A percentile compares a stretch with the other conserved stretches of the same genome.
These are phyloP conservation scores for Drosophila rubida DNA, from an alignment of 2,888 invertebrate species.

Conservation along the genomic window DNA sequence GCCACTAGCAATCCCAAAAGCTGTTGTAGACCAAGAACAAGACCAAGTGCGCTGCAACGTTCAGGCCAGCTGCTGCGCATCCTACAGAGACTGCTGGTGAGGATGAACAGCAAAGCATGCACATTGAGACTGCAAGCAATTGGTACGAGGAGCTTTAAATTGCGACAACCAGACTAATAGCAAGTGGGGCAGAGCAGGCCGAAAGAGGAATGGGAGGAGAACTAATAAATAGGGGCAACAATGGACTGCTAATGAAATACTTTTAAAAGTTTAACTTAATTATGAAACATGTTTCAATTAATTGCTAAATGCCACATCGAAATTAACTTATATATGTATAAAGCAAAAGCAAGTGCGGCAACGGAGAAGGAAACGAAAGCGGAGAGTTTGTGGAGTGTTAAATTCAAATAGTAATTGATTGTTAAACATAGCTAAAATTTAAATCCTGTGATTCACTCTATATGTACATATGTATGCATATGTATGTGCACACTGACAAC, in stretches of 20 bases:
- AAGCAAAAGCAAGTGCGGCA: constrained; percentile 47
- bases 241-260: constrained; percentile 80
- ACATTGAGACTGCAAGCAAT: constrained; percentile 33
- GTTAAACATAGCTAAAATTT: constrained; percentile 76
- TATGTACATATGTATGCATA: constrained; percentile 58
- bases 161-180: constrained; percentile 33
- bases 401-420: constrained; percentile 75
- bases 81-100: constrained; percentile 38
- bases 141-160: constrained; percentile 36
- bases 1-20: constrained; percentile 16
- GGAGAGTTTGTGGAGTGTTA: constrained; percentile 41
- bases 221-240: constrained; percentile 70
- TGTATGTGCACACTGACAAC: constrained; percentile 22
- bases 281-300: constrained; percentile 71
- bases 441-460: constrained; percentile 80
- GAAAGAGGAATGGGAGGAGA: constrained; percentile 27
- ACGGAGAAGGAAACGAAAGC: constrained; percentile 20
- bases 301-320: constrained; percentile 75
- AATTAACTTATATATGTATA: constrained; percentile 67
- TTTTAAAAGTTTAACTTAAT: constrained; percentile 65
- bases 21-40: constrained; percentile 5
- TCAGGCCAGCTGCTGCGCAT: constrained; percentile 47
- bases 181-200: not conserved
- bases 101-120: constrained; percentile 49
- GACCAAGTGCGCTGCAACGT: constrained; percentile 24